phyloP scores from a whole-genome alignment of 2,113 vertebrate genomes.

The Gulo gulo region DNA sequence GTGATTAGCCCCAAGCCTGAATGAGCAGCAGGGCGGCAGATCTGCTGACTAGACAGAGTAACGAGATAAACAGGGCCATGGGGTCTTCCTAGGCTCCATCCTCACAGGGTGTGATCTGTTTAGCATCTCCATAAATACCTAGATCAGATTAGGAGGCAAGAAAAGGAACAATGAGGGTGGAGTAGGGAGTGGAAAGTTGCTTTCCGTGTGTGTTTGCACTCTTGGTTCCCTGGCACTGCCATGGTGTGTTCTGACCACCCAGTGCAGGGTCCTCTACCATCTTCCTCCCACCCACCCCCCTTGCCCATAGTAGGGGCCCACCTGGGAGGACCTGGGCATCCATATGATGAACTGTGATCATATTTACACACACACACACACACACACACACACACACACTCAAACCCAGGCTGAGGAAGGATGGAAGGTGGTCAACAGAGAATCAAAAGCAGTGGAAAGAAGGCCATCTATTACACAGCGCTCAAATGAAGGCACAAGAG shows the following conservation, averaged over 20 bases:
- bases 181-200: conserved; percentile 55
- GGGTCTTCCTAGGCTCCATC: conserved; percentile 54
- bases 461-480: background rate
- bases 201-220: background rate
- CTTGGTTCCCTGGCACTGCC: background rate
- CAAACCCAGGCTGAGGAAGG: background rate
- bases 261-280: background rate
- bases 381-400: background rate
- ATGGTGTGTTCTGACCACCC: background rate
- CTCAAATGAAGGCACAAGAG: background rate
- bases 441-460: background rate
- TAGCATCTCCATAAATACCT: conserved; percentile 61
- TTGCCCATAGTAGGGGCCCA: background rate
- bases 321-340: background rate
- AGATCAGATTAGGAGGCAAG: conserved; percentile 67
- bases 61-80: conserved; percentile 57
- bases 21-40: conserved; percentile 59
- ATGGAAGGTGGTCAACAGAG: background rate
- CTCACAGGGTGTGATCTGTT: conserved; percentile 60
- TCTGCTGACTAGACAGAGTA: conserved; percentile 71
- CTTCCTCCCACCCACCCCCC: background rate
- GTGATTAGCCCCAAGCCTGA: conserved; percentile 66
- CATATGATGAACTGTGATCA: background rate
- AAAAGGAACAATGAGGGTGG: background rate
- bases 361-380: background rate